A percentile compares a stretch with the other conserved stretches of the same genome.
phyloP scores from a whole-genome alignment of 2,888 invertebrate genomes.

The Hirtodrosophila cameraria region DNA sequence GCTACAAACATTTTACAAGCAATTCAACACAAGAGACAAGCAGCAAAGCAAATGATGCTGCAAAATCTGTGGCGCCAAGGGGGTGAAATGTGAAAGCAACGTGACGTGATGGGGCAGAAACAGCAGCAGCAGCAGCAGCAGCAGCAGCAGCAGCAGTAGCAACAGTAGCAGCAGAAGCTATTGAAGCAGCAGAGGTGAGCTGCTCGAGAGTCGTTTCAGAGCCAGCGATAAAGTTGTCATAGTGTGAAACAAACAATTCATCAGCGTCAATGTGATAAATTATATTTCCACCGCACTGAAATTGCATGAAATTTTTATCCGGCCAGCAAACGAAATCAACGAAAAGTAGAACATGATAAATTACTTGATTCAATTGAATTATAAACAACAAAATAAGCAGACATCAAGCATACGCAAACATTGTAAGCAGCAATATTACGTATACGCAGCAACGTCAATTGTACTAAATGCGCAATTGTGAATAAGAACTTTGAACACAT shows the following conservation, averaged over 20 bases:
- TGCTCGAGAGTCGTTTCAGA: neutral
- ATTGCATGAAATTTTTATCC: constrained; percentile 67
- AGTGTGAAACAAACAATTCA: constrained; percentile 76
- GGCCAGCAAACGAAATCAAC: constrained; percentile 31
- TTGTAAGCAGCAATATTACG: constrained; percentile 17
- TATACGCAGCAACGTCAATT: constrained; percentile 37
- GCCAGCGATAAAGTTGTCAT: constrained; percentile 76
- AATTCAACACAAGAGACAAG: constrained; percentile 57
- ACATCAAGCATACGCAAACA: constrained; percentile 50
- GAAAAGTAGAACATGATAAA: constrained; percentile 70
- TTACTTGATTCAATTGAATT: constrained; percentile 69
- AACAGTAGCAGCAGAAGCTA: neutral
- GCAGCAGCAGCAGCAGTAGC: neutral
- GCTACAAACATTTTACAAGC: constrained; percentile 69
- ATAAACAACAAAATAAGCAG: constrained; percentile 59
- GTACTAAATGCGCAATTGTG: constrained; percentile 16
- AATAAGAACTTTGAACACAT: neutral
- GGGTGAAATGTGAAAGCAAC: constrained; percentile 2
- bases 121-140: constrained; percentile 2
- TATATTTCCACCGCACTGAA: constrained; percentile 62
- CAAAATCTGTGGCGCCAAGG: constrained; percentile 36
- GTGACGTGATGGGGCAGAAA: constrained; percentile 10
- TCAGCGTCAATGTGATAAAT: constrained; percentile 79
- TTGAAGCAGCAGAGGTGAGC: no score
- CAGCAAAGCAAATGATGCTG: constrained; percentile 57